Base-by-base conservation (phyloP, 2,797 vertebrate species). In the Naso thynnoides region DNA sequence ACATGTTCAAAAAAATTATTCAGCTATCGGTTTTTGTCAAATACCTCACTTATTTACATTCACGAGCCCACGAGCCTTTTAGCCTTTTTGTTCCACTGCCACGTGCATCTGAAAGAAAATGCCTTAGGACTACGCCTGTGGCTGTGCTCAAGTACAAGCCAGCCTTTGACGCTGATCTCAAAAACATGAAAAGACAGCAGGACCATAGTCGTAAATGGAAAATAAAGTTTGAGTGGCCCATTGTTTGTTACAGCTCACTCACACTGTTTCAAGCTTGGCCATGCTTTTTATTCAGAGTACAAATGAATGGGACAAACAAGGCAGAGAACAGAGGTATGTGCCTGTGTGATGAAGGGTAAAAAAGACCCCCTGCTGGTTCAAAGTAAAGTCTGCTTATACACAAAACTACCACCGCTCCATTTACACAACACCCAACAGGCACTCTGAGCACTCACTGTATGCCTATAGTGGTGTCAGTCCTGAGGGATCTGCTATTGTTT, bases 401-500 rank as follows among this genome's bases (percentile, higher is more conserved):
- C 59, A 14, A 63, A 74, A 78, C 63, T 53, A 54, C 66, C 56
- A 9, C 33, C 4, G 8, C 62, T 72, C 57, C 60, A 77, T 88
- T 86, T 83, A 84, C 75, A 73, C 85, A 86, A 87, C 64, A 74
- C 70, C 73, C 64, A 72, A 67, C 76, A 53, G 74, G 65, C 78
- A 44, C 48, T 48, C 24, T 50, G 65, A 21, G 64, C 56, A 23
- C 48, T 60, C 48, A 21, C 70, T 71, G 47, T 67, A 45, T 19
- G 60, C 48, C 48, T 50, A 70, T 70, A 41, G 76, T 63, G 55
- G 76, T 76, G 81, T 78, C 76, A 57, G 81, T 85, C 83, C 85
- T 79, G 39, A 60, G 84, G 84, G 84, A 89, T 16, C 69, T 41
- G 83, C 84, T 76, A 86, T 87, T 89, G 83, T 84, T 90, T 87